Base-by-base conservation (phyloP, 2,113 vertebrate species). In the Phoenicopterus ruber region DNA sequence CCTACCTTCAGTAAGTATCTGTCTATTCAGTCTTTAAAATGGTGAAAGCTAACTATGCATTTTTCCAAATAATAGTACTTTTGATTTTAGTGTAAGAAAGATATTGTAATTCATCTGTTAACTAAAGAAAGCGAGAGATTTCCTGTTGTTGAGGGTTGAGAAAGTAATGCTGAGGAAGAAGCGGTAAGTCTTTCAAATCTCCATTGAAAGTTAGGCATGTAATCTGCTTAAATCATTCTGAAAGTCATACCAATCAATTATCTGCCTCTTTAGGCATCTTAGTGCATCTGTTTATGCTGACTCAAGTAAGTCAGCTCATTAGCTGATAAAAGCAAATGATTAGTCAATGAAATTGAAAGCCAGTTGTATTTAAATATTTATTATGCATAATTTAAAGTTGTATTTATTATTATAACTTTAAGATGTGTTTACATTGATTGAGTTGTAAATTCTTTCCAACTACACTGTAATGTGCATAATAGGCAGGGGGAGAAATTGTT, bases 141-240 rank as follows among this genome's bases (percentile, higher is more conserved):
- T 76, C 25, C 25, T 66, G 7, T 69, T 76, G 8, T 44, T 74
- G 28, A 46, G 14, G 8, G 10, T 67, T 82, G 66, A 79, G 65
- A 82, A 91, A 26, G 57, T 61, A 42, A 9, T 59, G 19, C 52
- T 82, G 74, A 90, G 74, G 57, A 94, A 74, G 76, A 87, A 77
- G 50, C 73, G 58, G 49, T 25, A 77, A 72, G 70, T 84, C 16
- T 46, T 81, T 69, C 29, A 73, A 67, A 38, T 79, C 59, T 71
- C 40, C 14, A 28, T 46, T 81, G 83, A 81, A 71, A 97, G 83
- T 91, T 92, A 63, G n/a, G 31, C 26, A 28, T 32, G 14, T 93
- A 74, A 92, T 93, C 86, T 96, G 17, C 31, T 94, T 89, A 94
- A 93, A 67, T 86, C 13, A 32, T 91, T 91, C 32, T 91, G 76